Evolutionary conservation across 2,888 invertebrate genomes (phyloP).

Genomic region (Eristalis pertinax): DNA sequence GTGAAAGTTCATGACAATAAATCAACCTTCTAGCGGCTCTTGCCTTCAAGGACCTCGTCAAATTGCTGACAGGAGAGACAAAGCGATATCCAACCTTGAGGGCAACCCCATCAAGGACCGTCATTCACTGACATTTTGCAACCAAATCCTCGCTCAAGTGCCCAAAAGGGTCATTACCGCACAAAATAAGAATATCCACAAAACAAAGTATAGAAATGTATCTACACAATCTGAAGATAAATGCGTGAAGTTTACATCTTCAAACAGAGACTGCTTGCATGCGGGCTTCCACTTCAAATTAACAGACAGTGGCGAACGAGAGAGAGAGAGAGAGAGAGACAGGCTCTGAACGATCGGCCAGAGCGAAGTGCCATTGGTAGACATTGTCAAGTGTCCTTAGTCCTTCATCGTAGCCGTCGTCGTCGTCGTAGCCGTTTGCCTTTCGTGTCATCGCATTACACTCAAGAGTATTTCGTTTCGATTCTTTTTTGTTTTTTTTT

Average conservation of each 20-base stretch:
- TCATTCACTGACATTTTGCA: constrained; percentile 19
- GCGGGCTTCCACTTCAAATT: constrained; percentile 65
- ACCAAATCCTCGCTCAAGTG: constrained; percentile 48
- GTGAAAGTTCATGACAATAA: not conserved
- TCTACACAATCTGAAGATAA: constrained; percentile 55
- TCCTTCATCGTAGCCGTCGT: constrained; percentile 13
- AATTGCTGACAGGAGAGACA: not conserved
- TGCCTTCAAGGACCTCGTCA: not conserved
- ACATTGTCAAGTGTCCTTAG: constrained; percentile 70
- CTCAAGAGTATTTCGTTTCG: constrained; percentile 49
- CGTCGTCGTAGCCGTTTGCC: constrained; percentile 48
- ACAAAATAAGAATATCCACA: not conserved
- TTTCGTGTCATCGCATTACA: constrained; percentile 69
- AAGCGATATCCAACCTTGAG: not conserved
- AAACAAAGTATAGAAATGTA: constrained; percentile 41
- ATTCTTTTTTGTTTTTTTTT: no score
- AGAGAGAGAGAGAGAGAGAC: no score
- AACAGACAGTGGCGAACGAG: constrained; percentile 40
- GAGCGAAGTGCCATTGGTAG: constrained; percentile 59
- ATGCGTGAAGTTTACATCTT: constrained; percentile 67
- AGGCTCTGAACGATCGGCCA: constrained; percentile 10
- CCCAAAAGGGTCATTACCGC: constrained; percentile 58
- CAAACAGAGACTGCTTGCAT: constrained; percentile 25
- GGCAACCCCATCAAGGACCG: not conserved
- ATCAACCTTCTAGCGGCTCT: not conserved